Evolutionary conservation across 1,140 invertebrate species (phyloP), one percentile per base, ranked within the genome.

Genomic region (Colletes gigas): DNA sequence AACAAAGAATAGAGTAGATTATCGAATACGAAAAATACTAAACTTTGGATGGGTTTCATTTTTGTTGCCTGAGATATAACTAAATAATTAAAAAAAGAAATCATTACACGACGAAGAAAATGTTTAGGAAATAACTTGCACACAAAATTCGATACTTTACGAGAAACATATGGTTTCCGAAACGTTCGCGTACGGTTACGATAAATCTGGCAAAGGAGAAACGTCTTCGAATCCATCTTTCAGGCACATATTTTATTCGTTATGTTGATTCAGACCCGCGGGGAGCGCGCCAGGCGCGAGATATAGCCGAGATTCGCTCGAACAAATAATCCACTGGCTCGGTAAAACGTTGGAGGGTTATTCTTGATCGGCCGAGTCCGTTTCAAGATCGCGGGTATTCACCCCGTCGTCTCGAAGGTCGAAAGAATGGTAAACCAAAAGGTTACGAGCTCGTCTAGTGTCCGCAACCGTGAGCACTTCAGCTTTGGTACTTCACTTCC

Each of bases 391-490:
- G 54, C 19, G 78, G 59, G 55, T 78, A 47, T 82, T 82, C 67
- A 66, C 59, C 80, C 54, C 79, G 30, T 55, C 67, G 73, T 4
- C 62, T 50, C 41, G 52, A 79, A 82, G 76, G 76, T 79, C 68
- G 76, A 66, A 78, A 39, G 81, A 72, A 82, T 66, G 66, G 76
- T 44, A 62, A 79, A 82, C n/a, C 44, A 68, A 75, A 65, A 71
- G 68, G 47, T 82, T 72, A 72, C 60, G 68, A 39, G 50, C 68
- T 60, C 41, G 75, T 72, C 75, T 52, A 68, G 67, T n/a, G 67
- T 57, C 41, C 59, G 59, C n/a, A 50, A 52, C 54, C 44, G 47
- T 57, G 55, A 67, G 21, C 67, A 60, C 68, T 71, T 79, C n/a
- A 60, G 60, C 68, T 71, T 79, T 19, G 67, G 60, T 71, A 59